Conservation (phyloP, 2,888 invertebrate species). For the Patella caerulea region DNA sequence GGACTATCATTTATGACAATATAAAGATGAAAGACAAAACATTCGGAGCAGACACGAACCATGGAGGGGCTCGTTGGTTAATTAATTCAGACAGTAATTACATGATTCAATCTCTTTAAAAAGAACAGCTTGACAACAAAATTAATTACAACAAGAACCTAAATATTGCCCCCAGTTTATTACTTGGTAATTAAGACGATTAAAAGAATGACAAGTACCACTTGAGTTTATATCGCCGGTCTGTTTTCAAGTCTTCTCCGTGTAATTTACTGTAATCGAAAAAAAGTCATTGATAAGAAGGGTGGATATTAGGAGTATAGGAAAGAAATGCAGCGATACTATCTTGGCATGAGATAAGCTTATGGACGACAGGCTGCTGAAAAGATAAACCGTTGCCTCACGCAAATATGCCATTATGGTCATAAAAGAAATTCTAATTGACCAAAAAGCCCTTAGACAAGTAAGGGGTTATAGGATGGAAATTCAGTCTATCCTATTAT, state of each 20-base stretch:
- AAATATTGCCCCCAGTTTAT: slow-evolving; percentile 9
- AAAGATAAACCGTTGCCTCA: slow-evolving; percentile 9
- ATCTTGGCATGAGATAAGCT: slow-evolving; percentile 12
- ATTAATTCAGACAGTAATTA: slow-evolving; percentile 7
- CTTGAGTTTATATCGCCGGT: background rate
- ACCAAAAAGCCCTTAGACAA: slow-evolving; percentile 5
- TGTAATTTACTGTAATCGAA: slow-evolving; percentile 8
- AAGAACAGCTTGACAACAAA: slow-evolving; percentile 9
- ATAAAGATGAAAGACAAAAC: background rate
- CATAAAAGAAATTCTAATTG: slow-evolving; percentile 12
- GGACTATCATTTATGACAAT: background rate
- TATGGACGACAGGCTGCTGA: background rate
- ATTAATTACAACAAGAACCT: slow-evolving; percentile 9
- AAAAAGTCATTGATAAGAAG: slow-evolving; percentile 3
- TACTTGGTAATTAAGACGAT: slow-evolving; percentile 9
- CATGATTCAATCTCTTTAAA: slow-evolving; percentile 6
- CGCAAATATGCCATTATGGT: slow-evolving; percentile 7
- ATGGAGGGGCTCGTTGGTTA: background rate
- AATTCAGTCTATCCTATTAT: background rate
- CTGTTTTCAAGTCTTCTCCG: background rate
- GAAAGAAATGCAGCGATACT: slow-evolving; percentile 5
- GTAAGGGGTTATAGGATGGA: slow-evolving; percentile 5
- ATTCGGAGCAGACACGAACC: background rate
- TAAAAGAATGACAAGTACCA: slow-evolving; percentile 7
- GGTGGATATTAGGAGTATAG: background rate